Percentiles rank a stretch among this genome's conserved stretches.
These are phyloP conservation scores for Typhlichthys eigenmanni DNA, from an alignment of 2,797 vertebrate genomes.

Conservation along the genomic window DNA sequence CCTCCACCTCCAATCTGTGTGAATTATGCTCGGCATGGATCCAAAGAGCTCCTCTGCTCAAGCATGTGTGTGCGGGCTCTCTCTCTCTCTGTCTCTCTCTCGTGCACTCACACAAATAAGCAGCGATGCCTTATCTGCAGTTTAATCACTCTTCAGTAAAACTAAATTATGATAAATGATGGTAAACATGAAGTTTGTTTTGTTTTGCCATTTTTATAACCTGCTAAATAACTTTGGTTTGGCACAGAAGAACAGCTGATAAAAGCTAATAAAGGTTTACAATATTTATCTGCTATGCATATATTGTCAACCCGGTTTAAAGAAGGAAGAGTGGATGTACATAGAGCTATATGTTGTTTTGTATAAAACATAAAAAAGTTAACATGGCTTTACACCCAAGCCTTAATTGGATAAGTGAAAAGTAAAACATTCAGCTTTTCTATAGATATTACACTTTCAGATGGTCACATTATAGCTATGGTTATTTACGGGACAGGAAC, in stretches of 20 bases:
- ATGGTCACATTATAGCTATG: constrained; percentile 82
- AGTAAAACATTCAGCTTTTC: constrained; percentile 91
- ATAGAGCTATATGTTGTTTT: constrained; percentile 97
- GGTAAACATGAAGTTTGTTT: constrained; percentile 58
- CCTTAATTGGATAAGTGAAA: constrained; percentile 86
- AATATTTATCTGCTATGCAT: constrained; percentile 89
- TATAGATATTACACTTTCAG: constrained; percentile 79
- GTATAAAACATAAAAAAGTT: constrained; percentile 86
- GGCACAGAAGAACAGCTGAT: constrained; percentile 63
- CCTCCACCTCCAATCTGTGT: constrained; percentile 39
- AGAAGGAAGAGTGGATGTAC: constrained; percentile 82
- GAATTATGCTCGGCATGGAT: constrained; percentile 38
- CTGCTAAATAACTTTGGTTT: constrained; percentile 63
- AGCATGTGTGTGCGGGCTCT: neutral
- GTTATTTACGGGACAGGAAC: constrained; percentile 70
- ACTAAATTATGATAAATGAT: constrained; percentile 76
- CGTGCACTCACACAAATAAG: constrained; percentile 77
- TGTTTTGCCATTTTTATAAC: constrained; percentile 68
- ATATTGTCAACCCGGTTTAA: constrained; percentile 66
- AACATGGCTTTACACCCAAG: constrained; percentile 83
- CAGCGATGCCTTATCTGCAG: constrained; percentile 96
- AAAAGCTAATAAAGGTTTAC: constrained; percentile 76
- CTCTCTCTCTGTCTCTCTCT: constrained; percentile 45
- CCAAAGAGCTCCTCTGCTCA: constrained; percentile 6
- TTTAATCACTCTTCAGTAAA: constrained; percentile 78